Conservation (phyloP, 1,140 invertebrate genomes). For the Magallana ariakensis region DNA sequence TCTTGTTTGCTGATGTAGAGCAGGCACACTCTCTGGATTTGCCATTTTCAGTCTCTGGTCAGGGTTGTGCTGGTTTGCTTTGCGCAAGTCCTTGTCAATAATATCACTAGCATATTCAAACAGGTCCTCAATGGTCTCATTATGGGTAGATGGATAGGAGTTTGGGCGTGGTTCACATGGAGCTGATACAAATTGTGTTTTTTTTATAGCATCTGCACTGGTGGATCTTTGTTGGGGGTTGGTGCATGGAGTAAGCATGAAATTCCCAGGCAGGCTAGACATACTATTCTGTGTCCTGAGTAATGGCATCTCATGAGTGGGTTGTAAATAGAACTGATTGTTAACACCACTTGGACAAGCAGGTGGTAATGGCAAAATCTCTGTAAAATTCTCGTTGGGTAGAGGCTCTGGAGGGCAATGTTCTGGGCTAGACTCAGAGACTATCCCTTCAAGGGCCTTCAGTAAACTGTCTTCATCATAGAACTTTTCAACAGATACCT, state of each 20-base stretch:
- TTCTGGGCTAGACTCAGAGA: not conserved
- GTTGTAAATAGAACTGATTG: not conserved
- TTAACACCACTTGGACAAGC: not conserved
- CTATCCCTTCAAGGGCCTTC: slow-evolving; percentile 5
- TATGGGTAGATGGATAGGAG: slow-evolving; percentile 7
- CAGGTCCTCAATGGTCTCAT: not conserved
- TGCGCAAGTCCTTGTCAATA: not conserved
- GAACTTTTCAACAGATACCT: not conserved
- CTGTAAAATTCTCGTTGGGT: not conserved
- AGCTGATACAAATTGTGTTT: not conserved
- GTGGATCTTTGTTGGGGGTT: not conserved
- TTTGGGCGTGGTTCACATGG: not conserved
- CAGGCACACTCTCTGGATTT: not conserved
- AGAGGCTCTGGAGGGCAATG: not conserved
- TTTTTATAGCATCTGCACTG: slow-evolving; percentile 6
- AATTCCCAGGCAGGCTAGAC: not conserved
- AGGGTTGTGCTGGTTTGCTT: not conserved
- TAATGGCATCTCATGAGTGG: not conserved
- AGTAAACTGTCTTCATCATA: slow-evolving; percentile 23
- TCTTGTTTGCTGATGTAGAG: not conserved
- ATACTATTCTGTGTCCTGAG: no score
- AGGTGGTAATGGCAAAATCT: not conserved
- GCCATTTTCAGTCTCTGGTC: not conserved
- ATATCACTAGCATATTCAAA: slow-evolving; percentile 7
- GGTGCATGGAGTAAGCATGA: not conserved